Evolutionary conservation across 2,113 vertebrate species (phyloP), one percentile per base, ranked within the genome.

Genomic region (Macrotus californicus): DNA sequence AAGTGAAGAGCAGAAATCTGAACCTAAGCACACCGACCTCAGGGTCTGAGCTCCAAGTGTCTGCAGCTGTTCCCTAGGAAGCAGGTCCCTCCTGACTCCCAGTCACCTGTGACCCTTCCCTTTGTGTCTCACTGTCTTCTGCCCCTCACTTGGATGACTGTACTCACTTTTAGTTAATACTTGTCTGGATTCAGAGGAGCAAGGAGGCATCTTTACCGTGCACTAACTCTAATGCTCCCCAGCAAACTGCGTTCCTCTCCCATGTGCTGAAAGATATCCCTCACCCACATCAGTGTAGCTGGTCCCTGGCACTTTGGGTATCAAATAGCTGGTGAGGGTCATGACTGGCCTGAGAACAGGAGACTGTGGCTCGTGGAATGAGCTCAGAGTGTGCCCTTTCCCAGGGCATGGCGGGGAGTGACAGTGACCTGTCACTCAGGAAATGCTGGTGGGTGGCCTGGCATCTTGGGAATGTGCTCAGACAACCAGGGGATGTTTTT

Each of bases 381-480:
- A 91, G 54, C 56, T 91, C 85, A 26, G 34, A 56, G 18, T 70
- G 81, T 18, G 15, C n/a, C 70, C 75, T 96, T 96, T 97, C 96
- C 94, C 96, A 97, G 96, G 94, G n/a, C 29, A 4, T 21, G 79
- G 90, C 54, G 92, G 90, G 93, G 75, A 95, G 34, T 67, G 56
- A 89, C 73, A 70, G 90, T 84, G 93, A 87, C 93, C 72, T 75
- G 92, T 66, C 69, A 54, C 95, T 95, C 95, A 66, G 89, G 89
- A 97, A 96, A 80, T 79, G 79, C 79, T 66, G 43, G 36, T 89
- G 93, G 70, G 85, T 94, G 92, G 29, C 56, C 54, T 97, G 94
- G 94, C 89, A 97, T 97, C 94, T 94, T 91, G 96, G 66, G 96
- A 97, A 97, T 97, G 97, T 94, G 80, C 86, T 93, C 94, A 19